Base-by-base conservation (phyloP, 2,113 vertebrate genomes). In the Ptilonorhynchus violaceus region DNA sequence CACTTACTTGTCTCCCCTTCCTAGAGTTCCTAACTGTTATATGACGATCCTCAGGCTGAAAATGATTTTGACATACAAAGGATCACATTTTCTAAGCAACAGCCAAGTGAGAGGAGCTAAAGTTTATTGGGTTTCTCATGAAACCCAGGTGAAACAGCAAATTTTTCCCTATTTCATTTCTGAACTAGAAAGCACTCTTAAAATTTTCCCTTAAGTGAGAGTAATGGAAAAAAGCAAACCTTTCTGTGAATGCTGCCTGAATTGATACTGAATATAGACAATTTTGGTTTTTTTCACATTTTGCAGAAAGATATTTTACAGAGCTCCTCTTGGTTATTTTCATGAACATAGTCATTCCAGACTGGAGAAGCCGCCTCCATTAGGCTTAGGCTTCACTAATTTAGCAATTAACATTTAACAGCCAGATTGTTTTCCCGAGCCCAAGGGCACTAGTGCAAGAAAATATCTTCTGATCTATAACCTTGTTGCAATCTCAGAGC, bases 401-500 rank as follows among this genome's bases (percentile, higher is more conserved):
- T 96, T 95, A 95, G 63, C 96, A 97, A 97, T 96, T 96, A 96
- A 94, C 93, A 94, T 91, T 96, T 93, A 97, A 75, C 81, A 89
- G 82, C 69, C 94, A 84, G 59, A 80, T 85, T 93, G 84, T 96
- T 96, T 92, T 95, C 66, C 87, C 0, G 3, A 85, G 28, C 85
- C 92, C 76, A 95, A 55, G 73, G 84, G 92, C 88, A 73, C 62
- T 42, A 92, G 88, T 85, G 76, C 80, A 88, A 85, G 89, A 88
- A 97, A 95, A 84, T 50, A 90, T 85, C 30, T 66, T 81, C 85
- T 73, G 42, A 70, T 90, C 52, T 95, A 88, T 95, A 62, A 73
- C 59, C 76, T 66, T 77, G 27, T 46, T 93, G 90, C 91, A 89
- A 85, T 91, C 85, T 93, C 85, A 88, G 82, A 92, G 68, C 70